Evolutionary conservation across 2,888 invertebrate species (phyloP), one percentile per base, ranked within the genome.

Genomic region (Proisotoma minuta): DNA sequence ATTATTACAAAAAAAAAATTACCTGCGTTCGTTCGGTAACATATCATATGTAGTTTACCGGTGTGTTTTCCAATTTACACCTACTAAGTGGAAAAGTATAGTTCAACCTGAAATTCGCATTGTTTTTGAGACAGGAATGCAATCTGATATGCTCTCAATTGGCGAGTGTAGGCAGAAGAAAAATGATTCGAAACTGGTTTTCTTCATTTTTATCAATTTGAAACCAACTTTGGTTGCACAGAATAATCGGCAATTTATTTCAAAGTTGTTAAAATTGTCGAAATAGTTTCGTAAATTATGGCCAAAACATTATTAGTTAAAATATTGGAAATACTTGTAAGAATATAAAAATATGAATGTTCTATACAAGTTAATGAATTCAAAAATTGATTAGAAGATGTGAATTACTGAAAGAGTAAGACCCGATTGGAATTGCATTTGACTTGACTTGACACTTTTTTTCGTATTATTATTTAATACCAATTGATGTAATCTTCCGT

Each of bases 251-350:
- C 52, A 24, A 40, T 51, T 49, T 59, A 51, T 59, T 51, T 50
- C 39, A 59, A 59, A 20, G 48, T 26, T 28, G 48, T 57, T n/a
- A n/a, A 57, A 57, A 51, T 51, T 59, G 59, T 59, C 59, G 22
- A 34, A 40, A 48, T 51, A 39, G 8, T 59, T 59, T 22, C 26
- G n/a, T 15, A 51, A 50, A 57, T 59, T 51, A 51, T 51, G 15
- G 49, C 29, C 12, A 24, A 23, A 24, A 22, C 43, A 20, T 20
- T 8, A 47, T 4, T n/a, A n/a, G n/a, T n/a, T n/a, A n/a, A n/a
- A n/a, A n/a, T n/a, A n/a, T n/a, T n/a, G n/a, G n/a, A n/a, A n/a
- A n/a, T n/a, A 34, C 34, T 34, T 34, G 34, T 12, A 34, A 34
- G 34, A n/a, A n/a, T n/a, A n/a, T n/a, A n/a, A n/a, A n/a, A n/a